phyloP scores from a whole-genome alignment of 2,797 vertebrate species.

The Esox masquinongy region DNA sequence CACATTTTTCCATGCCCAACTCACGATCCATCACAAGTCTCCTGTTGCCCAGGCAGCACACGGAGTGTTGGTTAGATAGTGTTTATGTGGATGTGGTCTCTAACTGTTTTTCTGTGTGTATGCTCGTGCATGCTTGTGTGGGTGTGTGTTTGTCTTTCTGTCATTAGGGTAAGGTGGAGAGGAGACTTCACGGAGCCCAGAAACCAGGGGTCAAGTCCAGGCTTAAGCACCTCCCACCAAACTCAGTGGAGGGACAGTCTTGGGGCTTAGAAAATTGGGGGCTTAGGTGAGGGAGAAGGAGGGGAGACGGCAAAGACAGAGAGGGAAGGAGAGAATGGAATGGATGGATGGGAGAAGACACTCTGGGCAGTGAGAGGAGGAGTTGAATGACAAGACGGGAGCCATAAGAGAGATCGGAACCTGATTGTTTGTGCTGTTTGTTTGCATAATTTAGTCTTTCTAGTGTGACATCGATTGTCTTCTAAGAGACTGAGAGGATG shows the following conservation, averaged over 20 bases:
- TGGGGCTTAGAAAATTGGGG: neutral
- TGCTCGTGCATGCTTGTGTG: slow-evolving; percentile 36
- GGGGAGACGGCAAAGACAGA: slow-evolving; percentile 12
- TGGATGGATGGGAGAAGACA: slow-evolving; percentile 41
- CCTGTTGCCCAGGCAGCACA: slow-evolving; percentile 23
- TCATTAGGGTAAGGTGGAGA: slow-evolving; percentile 71
- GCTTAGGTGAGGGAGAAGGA: slow-evolving; percentile 30
- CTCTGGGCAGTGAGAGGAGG: slow-evolving; percentile 31
- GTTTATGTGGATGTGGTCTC: neutral
- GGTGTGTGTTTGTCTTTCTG: slow-evolving; percentile 52
- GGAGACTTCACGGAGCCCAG: slow-evolving; percentile 81
- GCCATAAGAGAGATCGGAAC: neutral
- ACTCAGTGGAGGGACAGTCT: slow-evolving; percentile 53
- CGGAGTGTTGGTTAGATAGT: slow-evolving; percentile 14
- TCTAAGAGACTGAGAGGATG: neutral
- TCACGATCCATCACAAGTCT: slow-evolving; percentile 24
- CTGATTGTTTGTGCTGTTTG: slow-evolving; percentile 16
- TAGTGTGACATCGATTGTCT: neutral
- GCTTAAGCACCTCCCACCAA: slow-evolving; percentile 59
- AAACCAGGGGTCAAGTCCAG: slow-evolving; percentile 86
- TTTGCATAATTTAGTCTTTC: neutral
- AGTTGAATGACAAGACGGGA: slow-evolving; percentile 47
- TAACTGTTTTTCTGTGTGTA: slow-evolving; percentile 2
- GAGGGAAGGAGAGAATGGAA: slow-evolving; percentile 48
- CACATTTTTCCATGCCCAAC: no score